These are phyloP conservation scores for Digitonthophagus gazella DNA, from an alignment of 2,888 invertebrate species.

Conservation along the genomic window DNA sequence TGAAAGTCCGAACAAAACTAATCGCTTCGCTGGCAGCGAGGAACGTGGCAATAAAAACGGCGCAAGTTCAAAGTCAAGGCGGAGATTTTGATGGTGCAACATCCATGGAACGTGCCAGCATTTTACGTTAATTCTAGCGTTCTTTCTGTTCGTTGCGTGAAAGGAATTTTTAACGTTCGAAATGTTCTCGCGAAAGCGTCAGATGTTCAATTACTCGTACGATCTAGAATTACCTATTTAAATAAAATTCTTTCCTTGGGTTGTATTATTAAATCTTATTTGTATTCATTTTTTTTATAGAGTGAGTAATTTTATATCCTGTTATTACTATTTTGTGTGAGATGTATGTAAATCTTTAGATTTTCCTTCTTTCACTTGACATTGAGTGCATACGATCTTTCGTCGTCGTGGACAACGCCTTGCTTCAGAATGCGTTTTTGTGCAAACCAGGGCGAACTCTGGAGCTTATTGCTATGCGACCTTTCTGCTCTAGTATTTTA, in stretches of 20 bases:
- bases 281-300: not conserved
- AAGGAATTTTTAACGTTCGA: not conserved
- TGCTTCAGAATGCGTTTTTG: slow-evolving; percentile 21
- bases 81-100: not conserved
- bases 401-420: slow-evolving; percentile 26
- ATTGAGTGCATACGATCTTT: slow-evolving; percentile 13
- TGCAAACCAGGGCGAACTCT: not conserved
- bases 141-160: not conserved
- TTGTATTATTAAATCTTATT: too few species aligned
- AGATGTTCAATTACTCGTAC: not conserved
- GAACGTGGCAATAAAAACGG: not conserved
- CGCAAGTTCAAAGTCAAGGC: slow-evolving; percentile 15
- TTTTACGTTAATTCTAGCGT: not conserved
- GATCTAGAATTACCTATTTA: too few species aligned
- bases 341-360: not conserved
- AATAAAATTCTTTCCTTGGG: not conserved
- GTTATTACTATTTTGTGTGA: not conserved
- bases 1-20: not conserved
- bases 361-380: slow-evolving; percentile 27
- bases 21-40: not conserved
- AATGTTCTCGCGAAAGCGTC: not conserved
- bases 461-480: not conserved
- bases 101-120: not conserved
- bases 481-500: not conserved
- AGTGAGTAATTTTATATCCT: not conserved